Evolutionary conservation across 2,113 vertebrate genomes (phyloP), one percentile per base, ranked within the genome.

Genomic region (Brachypteracias leptosomus): DNA sequence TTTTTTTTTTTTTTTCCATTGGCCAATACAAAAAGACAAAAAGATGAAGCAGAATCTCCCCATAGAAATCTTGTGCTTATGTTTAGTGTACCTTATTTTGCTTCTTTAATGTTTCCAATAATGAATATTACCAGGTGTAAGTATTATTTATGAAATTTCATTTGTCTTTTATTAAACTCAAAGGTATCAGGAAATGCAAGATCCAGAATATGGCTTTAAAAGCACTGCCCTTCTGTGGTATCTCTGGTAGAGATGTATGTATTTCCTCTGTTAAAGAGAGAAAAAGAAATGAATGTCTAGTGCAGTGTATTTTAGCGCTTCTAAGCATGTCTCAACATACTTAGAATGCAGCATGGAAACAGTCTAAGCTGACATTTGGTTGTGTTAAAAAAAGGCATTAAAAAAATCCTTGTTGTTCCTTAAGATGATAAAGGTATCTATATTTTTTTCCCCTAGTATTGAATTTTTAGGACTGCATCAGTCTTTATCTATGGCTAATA

Each of bases 401-500:
- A 95, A 89, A 95, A 95, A 93, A 74, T 88, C 25, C 35, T 6
- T 94, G 33, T 58, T 36, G 15, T 88, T 96, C 28, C 93, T 70
- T 81, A 84, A 85, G n/a, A n/a, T n/a, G n/a, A n/a, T n/a, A n/a
- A n/a, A n/a, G n/a, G n/a, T n/a, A n/a, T n/a, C n/a, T n/a, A n/a
- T n/a, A n/a, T n/a, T 81, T 36, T 78, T 93, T 88, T 61, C 20
- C 88, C 40, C 70, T 73, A 29, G 66, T 94, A n/a, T 77, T 94
- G 85, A 93, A 90, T 96, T 98, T 94, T 80, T 93, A 90, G 66
- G 93, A 89, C 91, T 97, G 75, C 96, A 98, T 98, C 97, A 97
- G 95, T 98, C 94, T 93, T 97, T 71, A 94, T 98, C 59, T 92
- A 97, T 98, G 97, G 97, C 90, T 98, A 98, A 98, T 98, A 89